phyloP scores from a whole-genome alignment of 1,140 invertebrate species.

The Camponotus pennsylvanicus region DNA sequence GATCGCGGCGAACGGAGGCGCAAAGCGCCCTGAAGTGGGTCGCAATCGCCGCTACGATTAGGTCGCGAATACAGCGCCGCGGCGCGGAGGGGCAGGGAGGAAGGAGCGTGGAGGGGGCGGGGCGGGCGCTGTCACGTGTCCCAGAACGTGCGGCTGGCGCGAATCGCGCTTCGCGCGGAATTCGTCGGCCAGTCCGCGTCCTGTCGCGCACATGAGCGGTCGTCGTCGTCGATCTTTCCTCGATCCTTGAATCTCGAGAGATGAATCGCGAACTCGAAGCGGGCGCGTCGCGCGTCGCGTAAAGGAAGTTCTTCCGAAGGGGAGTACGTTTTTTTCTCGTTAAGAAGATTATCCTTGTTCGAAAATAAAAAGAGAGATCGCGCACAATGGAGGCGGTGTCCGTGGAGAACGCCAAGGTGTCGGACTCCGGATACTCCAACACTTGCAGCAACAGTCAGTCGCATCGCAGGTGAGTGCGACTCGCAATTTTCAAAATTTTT shows the following conservation, averaged over 20 bases:
- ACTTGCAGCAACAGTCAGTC: constrained; percentile 92
- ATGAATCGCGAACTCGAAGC: constrained; percentile 17
- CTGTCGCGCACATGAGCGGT: not conserved
- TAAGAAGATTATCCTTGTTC: not conserved
- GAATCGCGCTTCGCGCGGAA: constrained; percentile 43
- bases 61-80: constrained; percentile 30
- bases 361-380: not conserved
- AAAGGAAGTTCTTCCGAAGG: not conserved
- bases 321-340: not conserved
- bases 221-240: too few species aligned
- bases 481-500: constrained; percentile 18
- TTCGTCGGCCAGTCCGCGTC: constrained; percentile 3
- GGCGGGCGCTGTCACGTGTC: constrained; percentile 68
- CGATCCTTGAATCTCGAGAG: not conserved
- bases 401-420: constrained; percentile 88
- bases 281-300: constrained; percentile 6
- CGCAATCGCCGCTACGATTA: constrained; percentile 56
- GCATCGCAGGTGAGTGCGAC: constrained; percentile 88
- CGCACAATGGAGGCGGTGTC: constrained; percentile 85
- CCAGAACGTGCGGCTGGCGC: constrained; percentile 68
- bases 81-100: not conserved
- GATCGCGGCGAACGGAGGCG: not conserved
- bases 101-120: constrained; percentile 20
- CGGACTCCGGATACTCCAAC: constrained; percentile 92
- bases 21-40: constrained; percentile 38